phyloP scores from a whole-genome alignment of 2,797 vertebrate genomes.

The Pantherophis alleghaniensis region DNA sequence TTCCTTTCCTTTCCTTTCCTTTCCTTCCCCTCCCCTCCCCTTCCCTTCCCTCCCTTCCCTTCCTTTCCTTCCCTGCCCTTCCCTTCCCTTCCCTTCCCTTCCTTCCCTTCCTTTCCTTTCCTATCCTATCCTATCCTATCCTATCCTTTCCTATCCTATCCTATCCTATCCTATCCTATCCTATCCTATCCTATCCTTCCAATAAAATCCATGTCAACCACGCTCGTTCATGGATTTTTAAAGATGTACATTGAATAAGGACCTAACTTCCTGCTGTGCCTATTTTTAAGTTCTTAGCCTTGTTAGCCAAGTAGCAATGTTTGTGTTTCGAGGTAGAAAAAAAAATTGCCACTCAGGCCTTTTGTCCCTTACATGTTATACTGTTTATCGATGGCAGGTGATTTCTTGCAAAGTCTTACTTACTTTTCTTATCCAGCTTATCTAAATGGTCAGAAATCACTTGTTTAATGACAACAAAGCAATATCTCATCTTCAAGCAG shows the following conservation, averaged over 20 bases:
- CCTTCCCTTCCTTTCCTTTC: too few relatives aligned
- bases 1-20: too few relatives aligned
- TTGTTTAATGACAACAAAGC: neutral
- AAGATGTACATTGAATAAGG: neutral
- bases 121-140: too few relatives aligned
- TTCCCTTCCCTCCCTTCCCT: too few relatives aligned
- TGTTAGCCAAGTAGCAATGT: neutral
- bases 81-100: too few relatives aligned
- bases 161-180: too few relatives aligned
- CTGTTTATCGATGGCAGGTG: too few relatives aligned
- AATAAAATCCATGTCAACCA: neutral
- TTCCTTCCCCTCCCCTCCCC: too few relatives aligned
- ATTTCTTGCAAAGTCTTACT: neutral
- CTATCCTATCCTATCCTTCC: too few relatives aligned
- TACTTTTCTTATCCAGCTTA: neutral
- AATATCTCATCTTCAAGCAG: neutral
- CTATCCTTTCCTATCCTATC: too few relatives aligned
- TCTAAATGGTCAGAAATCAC: neutral
- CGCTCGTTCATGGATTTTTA: neutral
- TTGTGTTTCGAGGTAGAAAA: neutral
- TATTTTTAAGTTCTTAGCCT: neutral
- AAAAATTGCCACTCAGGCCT: neutral
- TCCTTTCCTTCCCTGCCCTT: too few relatives aligned
- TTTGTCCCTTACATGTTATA: neutral
- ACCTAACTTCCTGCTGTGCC: neutral